Evolutionary conservation across 2,797 vertebrate genomes (phyloP), one percentile per base, ranked within the genome.

Genomic region (Myioborus melanocephalus): DNA sequence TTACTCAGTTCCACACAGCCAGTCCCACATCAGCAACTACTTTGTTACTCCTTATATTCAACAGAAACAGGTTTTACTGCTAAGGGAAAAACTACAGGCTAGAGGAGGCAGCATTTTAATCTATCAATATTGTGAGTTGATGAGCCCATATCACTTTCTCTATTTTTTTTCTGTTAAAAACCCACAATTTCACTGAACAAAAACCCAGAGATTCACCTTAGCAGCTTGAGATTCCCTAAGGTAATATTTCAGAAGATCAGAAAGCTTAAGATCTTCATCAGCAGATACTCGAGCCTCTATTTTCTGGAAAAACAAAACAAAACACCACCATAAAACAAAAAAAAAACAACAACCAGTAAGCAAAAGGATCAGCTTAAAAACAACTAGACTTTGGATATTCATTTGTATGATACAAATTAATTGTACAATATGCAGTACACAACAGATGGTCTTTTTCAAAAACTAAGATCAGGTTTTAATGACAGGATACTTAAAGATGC

Each of bases 161-260:
- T 28, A 6, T 56, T 59, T 57, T 26, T 28, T 30, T 23, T 34
- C 32, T 20, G 10, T 35, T 34, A 44, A 85, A 59, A 37, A 84
- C 41, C 21, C 23, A 71, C 18, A 50, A 24, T 27, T 77, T 59
- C 22, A 89, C 17, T 46, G 28, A 95, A 90, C 3, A 94, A 64
- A 95, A 52, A 0, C 4, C 5, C 27, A 66, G 16, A 71, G 77
- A 95, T 85, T 98, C 96, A 99, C 99, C 99, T 99, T 99, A 84
- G 99, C 99, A 94, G 99, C 99, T 98, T 99, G 99, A 3, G 99
- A 99, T 98, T 99, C 99, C 92, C 99, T 98, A 98, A 99, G 98
- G 94, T 99, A 99, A 43, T 99, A 99, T 96, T 99, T 99, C 91
- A 99, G 97, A 97, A 99, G 98, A 96, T 99, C 99, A 35, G 99